Conservation (phyloP, 2,113 vertebrate species). For the Odontesthes bonariensis region DNA sequence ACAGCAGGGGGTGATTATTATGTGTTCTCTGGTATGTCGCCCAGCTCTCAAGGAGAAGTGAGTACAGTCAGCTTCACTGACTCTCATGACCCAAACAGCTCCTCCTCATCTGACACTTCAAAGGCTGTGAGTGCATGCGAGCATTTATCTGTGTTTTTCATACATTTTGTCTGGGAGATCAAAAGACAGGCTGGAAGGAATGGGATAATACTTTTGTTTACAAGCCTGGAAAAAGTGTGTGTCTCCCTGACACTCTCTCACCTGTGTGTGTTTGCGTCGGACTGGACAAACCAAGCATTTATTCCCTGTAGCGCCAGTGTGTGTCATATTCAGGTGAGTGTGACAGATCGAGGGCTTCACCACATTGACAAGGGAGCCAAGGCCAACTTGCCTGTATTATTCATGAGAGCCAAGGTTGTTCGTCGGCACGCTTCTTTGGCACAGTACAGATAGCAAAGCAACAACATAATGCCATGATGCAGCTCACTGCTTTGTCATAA, state of each 20-base stretch:
- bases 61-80: slow-evolving; percentile 39
- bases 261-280: slow-evolving; percentile 30
- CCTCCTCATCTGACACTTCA: slow-evolving; percentile 26
- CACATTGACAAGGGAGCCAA: slow-evolving; percentile 50
- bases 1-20: slow-evolving; percentile 55
- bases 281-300: slow-evolving; percentile 66
- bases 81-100: slow-evolving; percentile 34
- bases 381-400: slow-evolving; percentile 67
- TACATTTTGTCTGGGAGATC: slow-evolving; percentile 29
- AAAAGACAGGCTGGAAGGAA: slow-evolving; percentile 12
- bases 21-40: slow-evolving; percentile 31
- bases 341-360: slow-evolving; percentile 66
- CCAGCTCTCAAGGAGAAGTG: slow-evolving; percentile 28
- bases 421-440: slow-evolving; percentile 47
- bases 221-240: slow-evolving; percentile 47
- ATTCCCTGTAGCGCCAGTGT: slow-evolving; percentile 52
- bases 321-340: slow-evolving; percentile 69
- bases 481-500: slow-evolving; percentile 39
- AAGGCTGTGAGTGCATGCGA: slow-evolving; percentile 12
- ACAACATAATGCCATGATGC: slow-evolving; percentile 45
- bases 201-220: slow-evolving; percentile 50
- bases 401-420: slow-evolving; percentile 62
- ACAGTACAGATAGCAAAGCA: slow-evolving; percentile 43
- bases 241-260: not conserved
- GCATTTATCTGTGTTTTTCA: slow-evolving; percentile 32